phyloP scores from a whole-genome alignment of 2,797 vertebrate species.

The Semaprochilodus insignis region DNA sequence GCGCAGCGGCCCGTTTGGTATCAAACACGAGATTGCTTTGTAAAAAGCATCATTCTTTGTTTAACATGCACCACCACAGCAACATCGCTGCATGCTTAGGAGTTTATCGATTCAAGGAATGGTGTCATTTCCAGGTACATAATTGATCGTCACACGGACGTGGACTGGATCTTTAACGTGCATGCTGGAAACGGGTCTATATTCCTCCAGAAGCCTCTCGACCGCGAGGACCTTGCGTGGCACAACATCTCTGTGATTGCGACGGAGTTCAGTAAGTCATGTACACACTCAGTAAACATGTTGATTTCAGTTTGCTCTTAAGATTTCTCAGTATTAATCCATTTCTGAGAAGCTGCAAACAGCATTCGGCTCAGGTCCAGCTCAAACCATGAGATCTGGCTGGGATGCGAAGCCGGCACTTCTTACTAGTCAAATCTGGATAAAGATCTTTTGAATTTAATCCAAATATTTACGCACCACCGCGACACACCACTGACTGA shows the following conservation, averaged over 20 bases:
- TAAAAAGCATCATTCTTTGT: constrained; percentile 32
- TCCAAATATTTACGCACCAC: not conserved
- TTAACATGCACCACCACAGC: constrained; percentile 37
- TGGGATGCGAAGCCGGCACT: not conserved
- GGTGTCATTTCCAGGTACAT: constrained; percentile 84
- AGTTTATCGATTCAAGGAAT: constrained; percentile 40
- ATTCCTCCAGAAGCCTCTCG: constrained; percentile 88
- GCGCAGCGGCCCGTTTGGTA: not conserved
- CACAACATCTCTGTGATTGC: constrained; percentile 96
- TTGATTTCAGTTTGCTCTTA: not conserved
- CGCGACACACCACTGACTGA: not conserved
- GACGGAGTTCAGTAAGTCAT: constrained; percentile 91
- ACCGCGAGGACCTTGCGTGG: constrained; percentile 90
- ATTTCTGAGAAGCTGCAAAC: not conserved
- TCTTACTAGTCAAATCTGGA: not conserved
- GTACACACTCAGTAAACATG: not conserved
- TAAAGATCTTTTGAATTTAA: not conserved
- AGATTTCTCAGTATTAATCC: constrained; percentile 6
- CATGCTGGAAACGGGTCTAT: constrained; percentile 91
- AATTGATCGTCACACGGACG: constrained; percentile 92
- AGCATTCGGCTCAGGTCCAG: not conserved
- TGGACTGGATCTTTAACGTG: constrained; percentile 92
- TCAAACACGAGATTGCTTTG: constrained; percentile 11
- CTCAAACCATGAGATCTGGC: not conserved
- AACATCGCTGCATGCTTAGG: constrained; percentile 7